Evolutionary conservation across 2,888 invertebrate species (phyloP).

Genomic region (Rhingia rostrata): DNA sequence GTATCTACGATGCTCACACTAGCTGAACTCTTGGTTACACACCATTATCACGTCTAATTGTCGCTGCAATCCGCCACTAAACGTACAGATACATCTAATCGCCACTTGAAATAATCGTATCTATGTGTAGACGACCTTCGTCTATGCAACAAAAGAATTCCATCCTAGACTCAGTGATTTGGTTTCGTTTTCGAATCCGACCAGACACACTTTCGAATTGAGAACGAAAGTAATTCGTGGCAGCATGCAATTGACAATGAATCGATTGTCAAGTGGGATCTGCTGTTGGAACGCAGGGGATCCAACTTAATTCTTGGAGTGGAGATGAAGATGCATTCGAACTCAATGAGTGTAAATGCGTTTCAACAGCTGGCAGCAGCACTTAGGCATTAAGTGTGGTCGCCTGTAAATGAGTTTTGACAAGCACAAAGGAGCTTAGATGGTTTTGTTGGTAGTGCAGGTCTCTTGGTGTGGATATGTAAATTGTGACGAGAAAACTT

Average conservation of each 20-base stretch:
- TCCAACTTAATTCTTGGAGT: background rate
- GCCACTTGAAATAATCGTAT: background rate
- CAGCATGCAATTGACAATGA: conserved; percentile 16
- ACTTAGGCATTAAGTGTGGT: background rate
- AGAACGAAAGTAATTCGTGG: conserved; percentile 23
- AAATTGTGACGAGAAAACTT: conserved; percentile 1
- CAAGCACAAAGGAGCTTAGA: background rate
- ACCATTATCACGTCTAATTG: conserved; percentile 36
- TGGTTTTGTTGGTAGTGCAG: background rate
- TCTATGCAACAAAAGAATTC: conserved; percentile 7
- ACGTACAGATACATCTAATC: background rate
- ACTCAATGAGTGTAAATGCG: background rate
- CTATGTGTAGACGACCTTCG: conserved; percentile 8
- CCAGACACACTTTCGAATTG: conserved; percentile 18
- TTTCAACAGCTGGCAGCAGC: background rate
- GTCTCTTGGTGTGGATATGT: background rate
- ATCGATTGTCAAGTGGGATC: conserved; percentile 33
- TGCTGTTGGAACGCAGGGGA: background rate
- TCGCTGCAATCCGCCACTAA: background rate
- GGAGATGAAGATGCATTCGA: background rate
- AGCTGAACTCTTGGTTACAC: conserved; percentile 37
- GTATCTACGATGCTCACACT: conserved; percentile 21
- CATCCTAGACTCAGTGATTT: background rate
- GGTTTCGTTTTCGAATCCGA: conserved; percentile 16
- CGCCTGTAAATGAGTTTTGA: background rate